Conservation (phyloP, 2,888 invertebrate species). For the Hirtodrosophila confusa region DNA sequence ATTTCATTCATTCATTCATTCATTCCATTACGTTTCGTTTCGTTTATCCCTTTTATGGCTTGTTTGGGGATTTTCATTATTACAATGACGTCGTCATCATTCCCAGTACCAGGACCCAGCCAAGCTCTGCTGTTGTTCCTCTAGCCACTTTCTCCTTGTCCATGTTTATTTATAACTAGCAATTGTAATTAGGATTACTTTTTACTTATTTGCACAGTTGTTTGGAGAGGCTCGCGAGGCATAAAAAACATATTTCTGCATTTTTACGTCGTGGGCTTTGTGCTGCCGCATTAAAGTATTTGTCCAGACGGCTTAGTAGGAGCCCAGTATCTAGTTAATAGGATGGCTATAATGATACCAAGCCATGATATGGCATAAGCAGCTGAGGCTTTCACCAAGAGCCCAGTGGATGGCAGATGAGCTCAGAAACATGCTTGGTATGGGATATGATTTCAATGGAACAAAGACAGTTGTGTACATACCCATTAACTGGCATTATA, state of each 20-base stretch:
- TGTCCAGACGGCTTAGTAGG: conserved; percentile 68
- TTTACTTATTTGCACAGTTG: conserved; percentile 78
- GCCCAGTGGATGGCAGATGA: conserved; percentile 1
- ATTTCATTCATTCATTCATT: conserved; percentile 53
- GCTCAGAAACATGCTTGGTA: conserved; percentile 2
- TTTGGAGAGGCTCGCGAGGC: conserved; percentile 52
- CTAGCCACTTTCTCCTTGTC: conserved; percentile 46
- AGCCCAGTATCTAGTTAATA: conserved; percentile 47
- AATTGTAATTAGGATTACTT: conserved; percentile 79
- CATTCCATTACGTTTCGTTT: conserved; percentile 51
- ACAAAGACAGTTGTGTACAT: conserved; percentile 21
- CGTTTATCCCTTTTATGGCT: conserved; percentile 78
- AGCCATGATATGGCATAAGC: conserved; percentile 25
- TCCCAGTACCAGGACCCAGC: conserved; percentile 11
- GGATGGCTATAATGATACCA: conserved; percentile 29
- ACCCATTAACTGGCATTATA: conserved; percentile 40
- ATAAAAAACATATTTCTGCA: conserved; percentile 72
- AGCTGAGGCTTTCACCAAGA: conserved; percentile 28
- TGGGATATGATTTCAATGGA: conserved; percentile 21
- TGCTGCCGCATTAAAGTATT: conserved; percentile 68
- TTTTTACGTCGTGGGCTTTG: conserved; percentile 59
- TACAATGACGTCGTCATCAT: conserved; percentile 63
- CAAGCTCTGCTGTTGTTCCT: conserved; percentile 22
- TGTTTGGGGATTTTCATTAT: conserved; percentile 78
- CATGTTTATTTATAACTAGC: conserved; percentile 79